A percentile compares a stretch with the other conserved stretches of the same genome.
Conservation (phyloP, 92 coral and sea anemone species). For the Epizoanthus rinbou region DNA sequence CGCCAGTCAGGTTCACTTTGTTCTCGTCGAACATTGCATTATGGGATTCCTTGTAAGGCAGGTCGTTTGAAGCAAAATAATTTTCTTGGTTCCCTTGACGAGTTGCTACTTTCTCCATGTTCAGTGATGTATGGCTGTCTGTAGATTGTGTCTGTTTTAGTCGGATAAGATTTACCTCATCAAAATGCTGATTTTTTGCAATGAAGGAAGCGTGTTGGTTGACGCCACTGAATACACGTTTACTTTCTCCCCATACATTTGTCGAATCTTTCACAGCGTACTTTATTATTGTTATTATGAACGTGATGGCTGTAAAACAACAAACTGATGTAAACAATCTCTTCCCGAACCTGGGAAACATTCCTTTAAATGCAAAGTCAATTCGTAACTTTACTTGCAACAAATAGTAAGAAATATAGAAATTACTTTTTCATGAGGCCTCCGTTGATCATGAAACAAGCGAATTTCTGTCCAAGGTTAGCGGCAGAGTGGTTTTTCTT, state of each 20-base stretch:
- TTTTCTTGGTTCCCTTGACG: neutral
- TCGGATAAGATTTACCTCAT: neutral
- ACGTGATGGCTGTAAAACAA: neutral
- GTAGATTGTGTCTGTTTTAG: neutral
- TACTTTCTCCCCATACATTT: neutral
- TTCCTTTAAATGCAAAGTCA: neutral
- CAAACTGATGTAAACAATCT: neutral
- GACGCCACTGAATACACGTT: neutral
- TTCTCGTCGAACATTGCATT: neutral
- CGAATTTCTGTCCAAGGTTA: too few species aligned
- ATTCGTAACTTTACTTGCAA: neutral
- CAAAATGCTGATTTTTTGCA: neutral
- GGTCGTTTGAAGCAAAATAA: neutral
- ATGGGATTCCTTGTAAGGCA: neutral
- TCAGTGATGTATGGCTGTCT: neutral
- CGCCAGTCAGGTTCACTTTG: neutral
- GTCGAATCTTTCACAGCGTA: neutral
- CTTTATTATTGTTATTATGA: neutral
- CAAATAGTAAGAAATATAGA: too few species aligned
- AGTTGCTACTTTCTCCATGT: neutral
- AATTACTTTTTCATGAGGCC: too few species aligned
- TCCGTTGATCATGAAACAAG: too few species aligned
- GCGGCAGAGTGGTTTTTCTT: too few species aligned
- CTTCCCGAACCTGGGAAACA: conserved; percentile 11
- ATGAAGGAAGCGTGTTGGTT: neutral